Base-by-base conservation (phyloP, 1,140 invertebrate genomes). In the Heliconius eleuchia region DNA sequence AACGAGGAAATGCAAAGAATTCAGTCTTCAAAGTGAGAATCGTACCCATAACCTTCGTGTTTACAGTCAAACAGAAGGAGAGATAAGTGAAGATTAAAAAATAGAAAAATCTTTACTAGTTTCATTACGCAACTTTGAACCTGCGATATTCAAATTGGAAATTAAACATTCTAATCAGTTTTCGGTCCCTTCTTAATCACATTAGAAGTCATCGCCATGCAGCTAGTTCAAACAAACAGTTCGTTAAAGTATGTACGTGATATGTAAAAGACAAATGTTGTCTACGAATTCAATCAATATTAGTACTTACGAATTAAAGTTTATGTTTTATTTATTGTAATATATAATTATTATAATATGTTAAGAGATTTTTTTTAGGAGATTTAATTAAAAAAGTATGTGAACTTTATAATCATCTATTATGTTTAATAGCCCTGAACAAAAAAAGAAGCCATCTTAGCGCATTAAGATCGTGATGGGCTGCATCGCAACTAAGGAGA, bases 211-310 rank as follows among this genome's bases (percentile, higher is more conserved):
- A 66, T 66, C 57, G 57, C 57, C 57, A 11, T 27, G 57, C 23
- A 66, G 57, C 57, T 11, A 27, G 23, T 57, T 8, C 55, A 57
- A 27, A 66, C 23, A 66, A 66, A 66, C 57, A 66, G 57, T 66
- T 66, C 57, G 57, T 66, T 66, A 66, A 66, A 66, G 57, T 27
- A 57, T 52, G n/a, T 57, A 66, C 57, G 57, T 66, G 57, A 27
- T 27, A 27, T 66, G 57, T 66, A 66, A 66, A 66, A 23, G 23
- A 66, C 23, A 66, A 5, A 66, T n/a, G 55, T 66, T 27, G 27
- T 27, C n/a, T 27, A 27, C n/a, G 23, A 66, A 30, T 66, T 27
- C n/a, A 66, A 66, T 66, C 23, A 27, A 66, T 66, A n/a, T 27
- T n/a, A 16, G 42, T 42, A 13, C 57, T 66, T 66, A 30, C 2